Percentiles rank a stretch among this genome's conserved stretches.
These are phyloP conservation scores for Saxidomus purpurata DNA, from an alignment of 1,140 invertebrate species.

Conservation along the genomic window DNA sequence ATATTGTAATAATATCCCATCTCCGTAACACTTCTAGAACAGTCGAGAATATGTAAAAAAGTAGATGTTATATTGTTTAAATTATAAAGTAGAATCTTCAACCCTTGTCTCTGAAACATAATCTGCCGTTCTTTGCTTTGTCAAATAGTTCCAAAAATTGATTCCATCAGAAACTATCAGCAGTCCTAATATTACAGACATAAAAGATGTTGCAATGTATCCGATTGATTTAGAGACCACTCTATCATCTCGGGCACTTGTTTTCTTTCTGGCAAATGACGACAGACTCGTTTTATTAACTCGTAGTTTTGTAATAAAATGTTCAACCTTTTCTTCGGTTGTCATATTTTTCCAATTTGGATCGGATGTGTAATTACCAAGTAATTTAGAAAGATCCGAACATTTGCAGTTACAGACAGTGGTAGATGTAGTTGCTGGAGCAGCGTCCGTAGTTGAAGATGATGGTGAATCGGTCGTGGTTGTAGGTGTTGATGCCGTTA, in stretches of 20 bases:
- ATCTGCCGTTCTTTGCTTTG: neutral
- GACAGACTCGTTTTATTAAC: slow-evolving; percentile 38
- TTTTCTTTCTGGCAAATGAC: slow-evolving; percentile 31
- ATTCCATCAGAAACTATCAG: slow-evolving; percentile 18
- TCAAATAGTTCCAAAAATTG: slow-evolving; percentile 7
- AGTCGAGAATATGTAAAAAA: too few species aligned
- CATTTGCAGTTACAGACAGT: neutral
- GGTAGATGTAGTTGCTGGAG: neutral
- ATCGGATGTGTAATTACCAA: too few species aligned
- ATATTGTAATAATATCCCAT: too few species aligned
- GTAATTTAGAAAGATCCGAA: neutral
- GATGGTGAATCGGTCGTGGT: neutral
- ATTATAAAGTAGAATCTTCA: too few species aligned
- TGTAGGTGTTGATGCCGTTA: neutral
- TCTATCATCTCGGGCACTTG: slow-evolving; percentile 33
- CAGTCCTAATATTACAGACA: slow-evolving; percentile 14
- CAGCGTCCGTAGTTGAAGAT: neutral
- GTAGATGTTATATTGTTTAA: too few species aligned
- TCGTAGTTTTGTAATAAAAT: neutral
- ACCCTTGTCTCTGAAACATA: too few species aligned
- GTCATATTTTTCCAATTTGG: slow-evolving; percentile 18
- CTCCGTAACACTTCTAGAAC: too few species aligned
- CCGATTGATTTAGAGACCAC: slow-evolving; percentile 31
- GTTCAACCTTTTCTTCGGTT: slow-evolving; percentile 45
- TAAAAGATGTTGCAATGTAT: slow-evolving; percentile 27